These are phyloP conservation scores for Trissolcus basalis DNA, from an alignment of 1,140 invertebrate genomes.

Conservation along the genomic window DNA sequence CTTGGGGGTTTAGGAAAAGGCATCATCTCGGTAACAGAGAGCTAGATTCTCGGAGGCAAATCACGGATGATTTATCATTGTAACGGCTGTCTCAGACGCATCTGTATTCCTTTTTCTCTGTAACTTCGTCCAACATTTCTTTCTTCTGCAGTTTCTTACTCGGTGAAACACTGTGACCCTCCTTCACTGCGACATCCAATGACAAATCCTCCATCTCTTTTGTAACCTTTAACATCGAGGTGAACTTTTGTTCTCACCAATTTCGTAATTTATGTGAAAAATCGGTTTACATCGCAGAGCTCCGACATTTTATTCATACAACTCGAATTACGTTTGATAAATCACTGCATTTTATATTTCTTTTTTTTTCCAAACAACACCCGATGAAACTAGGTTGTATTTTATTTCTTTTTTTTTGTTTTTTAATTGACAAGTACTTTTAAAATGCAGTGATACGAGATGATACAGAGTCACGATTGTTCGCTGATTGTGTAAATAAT, in stretches of 20 bases:
- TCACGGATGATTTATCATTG: slow-evolving; percentile 74
- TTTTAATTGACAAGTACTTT: neutral
- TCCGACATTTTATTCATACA: neutral
- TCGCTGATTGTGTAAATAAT: slow-evolving; percentile 43
- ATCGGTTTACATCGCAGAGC: slow-evolving; percentile 9
- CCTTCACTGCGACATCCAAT: slow-evolving; percentile 50
- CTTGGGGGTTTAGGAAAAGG: slow-evolving; percentile 55
- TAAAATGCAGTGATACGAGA: neutral
- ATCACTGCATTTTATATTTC: too few species aligned
- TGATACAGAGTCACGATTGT: slow-evolving; percentile 24
- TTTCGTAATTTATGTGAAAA: slow-evolving; percentile 44
- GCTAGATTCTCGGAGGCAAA: slow-evolving; percentile 71
- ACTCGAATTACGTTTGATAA: too few species aligned
- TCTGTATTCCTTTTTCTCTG: slow-evolving; percentile 56
- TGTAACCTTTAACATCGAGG: slow-evolving; percentile 60
- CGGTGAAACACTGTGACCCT: slow-evolving; percentile 12
- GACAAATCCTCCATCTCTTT: slow-evolving; percentile 71
- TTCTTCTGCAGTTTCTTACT: slow-evolving; percentile 40
- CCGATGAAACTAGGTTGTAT: too few species aligned
- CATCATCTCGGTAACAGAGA: slow-evolving; percentile 71
- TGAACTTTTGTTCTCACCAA: slow-evolving; percentile 38
- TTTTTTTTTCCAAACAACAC: too few species aligned
- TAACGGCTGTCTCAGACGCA: slow-evolving; percentile 58
- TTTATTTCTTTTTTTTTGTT: too few species aligned
- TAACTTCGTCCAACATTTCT: slow-evolving; percentile 48